phyloP scores from a whole-genome alignment of 1,140 invertebrate genomes.

The Tetramorium simillimum region DNA sequence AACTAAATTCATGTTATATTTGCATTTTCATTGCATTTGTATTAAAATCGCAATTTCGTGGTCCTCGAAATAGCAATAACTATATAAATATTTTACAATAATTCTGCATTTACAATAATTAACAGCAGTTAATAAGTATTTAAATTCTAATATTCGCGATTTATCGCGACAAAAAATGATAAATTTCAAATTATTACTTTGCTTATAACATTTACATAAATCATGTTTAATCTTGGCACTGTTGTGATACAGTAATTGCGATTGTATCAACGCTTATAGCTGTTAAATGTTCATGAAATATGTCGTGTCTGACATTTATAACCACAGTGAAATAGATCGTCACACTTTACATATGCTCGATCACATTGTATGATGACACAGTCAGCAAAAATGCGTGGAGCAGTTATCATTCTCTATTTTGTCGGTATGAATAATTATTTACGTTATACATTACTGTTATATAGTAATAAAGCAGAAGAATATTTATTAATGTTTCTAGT shows the following conservation, averaged over 20 bases:
- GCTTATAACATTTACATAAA: constrained; percentile 30
- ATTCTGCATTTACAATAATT: too few relatives aligned
- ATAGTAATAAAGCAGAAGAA: background rate
- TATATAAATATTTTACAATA: background rate
- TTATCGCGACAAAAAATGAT: background rate
- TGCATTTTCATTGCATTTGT: background rate
- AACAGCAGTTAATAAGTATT: background rate
- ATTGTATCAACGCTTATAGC: constrained; percentile 13
- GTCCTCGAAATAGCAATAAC: background rate
- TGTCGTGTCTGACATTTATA: constrained; percentile 36
- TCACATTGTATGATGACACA: constrained; percentile 5
- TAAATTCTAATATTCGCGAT: background rate
- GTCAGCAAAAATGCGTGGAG: constrained; percentile 54
- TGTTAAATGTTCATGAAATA: constrained; percentile 22
- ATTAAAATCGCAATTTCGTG: background rate
- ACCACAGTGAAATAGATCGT: constrained; percentile 17
- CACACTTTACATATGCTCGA: constrained; percentile 38
- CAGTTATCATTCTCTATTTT: constrained; percentile 53
- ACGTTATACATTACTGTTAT: background rate
- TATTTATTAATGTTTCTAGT: constrained; percentile 4
- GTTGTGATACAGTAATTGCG: constrained; percentile 18
- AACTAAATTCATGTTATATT: background rate
- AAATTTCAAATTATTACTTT: constrained; percentile 46
- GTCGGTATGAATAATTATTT: constrained; percentile 53
- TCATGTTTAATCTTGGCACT: constrained; percentile 12